phyloP scores from a whole-genome alignment of 1,140 invertebrate species.

The Zaprionus ornatus region DNA sequence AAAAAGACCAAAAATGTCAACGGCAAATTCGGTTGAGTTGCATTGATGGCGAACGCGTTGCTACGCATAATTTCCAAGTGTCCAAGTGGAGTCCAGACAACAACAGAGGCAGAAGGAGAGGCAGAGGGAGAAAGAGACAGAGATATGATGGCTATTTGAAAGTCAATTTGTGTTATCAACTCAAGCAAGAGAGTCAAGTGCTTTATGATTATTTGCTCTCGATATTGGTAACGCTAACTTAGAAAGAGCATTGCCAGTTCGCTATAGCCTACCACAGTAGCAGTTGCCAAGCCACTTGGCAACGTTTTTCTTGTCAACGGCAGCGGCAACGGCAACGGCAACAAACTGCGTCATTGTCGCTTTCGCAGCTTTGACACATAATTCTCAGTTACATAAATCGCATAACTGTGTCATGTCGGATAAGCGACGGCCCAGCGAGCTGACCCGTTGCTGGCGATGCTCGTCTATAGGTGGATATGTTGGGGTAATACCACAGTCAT shows the following conservation, averaged over 20 bases:
- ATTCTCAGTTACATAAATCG: conserved; percentile 78
- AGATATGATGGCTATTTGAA: not conserved
- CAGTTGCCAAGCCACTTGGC: conserved; percentile 13
- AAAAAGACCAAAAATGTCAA: conserved; percentile 41
- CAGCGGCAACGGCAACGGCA: conserved; percentile 3
- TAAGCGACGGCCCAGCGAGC: conserved; percentile 14
- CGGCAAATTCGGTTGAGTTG: conserved; percentile 11
- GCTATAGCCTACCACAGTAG: conserved; percentile 6
- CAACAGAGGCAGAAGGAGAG: not conserved
- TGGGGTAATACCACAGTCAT: conserved; percentile 16
- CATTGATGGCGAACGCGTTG: conserved; percentile 39
- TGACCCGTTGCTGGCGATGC: conserved; percentile 27
- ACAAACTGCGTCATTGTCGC: conserved; percentile 71
- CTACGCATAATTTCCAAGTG: conserved; percentile 57
- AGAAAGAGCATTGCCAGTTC: conserved; percentile 25
- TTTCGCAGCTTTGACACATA: conserved; percentile 71
- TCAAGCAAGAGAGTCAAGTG: not conserved
- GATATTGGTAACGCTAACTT: not conserved
- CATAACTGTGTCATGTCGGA: conserved; percentile 77
- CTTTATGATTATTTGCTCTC: not conserved
- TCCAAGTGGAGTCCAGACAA: not conserved
- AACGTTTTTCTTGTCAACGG: conserved; percentile 65
- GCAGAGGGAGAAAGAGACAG: not conserved
- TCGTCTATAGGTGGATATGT: not conserved
- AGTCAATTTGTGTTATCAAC: too few relatives aligned